Evolutionary conservation across 2,113 vertebrate genomes (phyloP).

Genomic region (Cettia cetti): DNA sequence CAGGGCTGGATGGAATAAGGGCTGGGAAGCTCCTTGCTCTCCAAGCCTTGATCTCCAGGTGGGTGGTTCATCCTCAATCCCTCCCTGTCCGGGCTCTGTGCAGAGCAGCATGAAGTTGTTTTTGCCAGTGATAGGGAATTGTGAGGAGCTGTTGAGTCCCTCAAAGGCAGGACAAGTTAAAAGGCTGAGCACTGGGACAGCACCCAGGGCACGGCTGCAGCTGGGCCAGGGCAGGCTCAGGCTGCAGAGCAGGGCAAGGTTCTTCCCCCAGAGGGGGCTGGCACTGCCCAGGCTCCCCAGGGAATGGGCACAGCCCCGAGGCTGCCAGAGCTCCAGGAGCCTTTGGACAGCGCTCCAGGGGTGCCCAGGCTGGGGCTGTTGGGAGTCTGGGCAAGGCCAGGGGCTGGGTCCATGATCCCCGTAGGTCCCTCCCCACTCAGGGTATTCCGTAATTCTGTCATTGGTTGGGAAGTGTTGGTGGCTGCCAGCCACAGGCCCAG

Average conservation of each 20-base stretch:
- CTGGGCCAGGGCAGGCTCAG: background rate
- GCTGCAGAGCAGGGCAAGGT: background rate
- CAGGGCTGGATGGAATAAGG: background rate
- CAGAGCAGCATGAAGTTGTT: no score
- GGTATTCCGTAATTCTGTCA: background rate
- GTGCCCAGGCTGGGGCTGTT: background rate
- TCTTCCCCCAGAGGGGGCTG: background rate
- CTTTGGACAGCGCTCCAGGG: background rate
- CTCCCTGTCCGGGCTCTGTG: background rate
- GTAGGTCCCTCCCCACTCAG: background rate
- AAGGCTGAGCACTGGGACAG: background rate
- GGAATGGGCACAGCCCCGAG: background rate
- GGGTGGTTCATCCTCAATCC: fast-evolving
- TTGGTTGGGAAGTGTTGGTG: background rate
- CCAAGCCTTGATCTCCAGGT: fast-evolving
- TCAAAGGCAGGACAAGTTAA: background rate
- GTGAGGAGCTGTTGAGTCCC: background rate
- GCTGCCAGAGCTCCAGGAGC: background rate
- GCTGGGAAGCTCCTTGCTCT: background rate
- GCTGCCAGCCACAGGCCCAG: background rate
- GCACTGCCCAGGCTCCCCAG: background rate
- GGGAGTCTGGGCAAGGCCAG: background rate
- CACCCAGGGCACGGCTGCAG: fast-evolving
- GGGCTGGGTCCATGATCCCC: background rate
- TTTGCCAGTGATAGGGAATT: background rate